Evolutionary conservation across 2,797 vertebrate genomes (phyloP), one percentile per base, ranked within the genome.

Genomic region (Danio tinwini): DNA sequence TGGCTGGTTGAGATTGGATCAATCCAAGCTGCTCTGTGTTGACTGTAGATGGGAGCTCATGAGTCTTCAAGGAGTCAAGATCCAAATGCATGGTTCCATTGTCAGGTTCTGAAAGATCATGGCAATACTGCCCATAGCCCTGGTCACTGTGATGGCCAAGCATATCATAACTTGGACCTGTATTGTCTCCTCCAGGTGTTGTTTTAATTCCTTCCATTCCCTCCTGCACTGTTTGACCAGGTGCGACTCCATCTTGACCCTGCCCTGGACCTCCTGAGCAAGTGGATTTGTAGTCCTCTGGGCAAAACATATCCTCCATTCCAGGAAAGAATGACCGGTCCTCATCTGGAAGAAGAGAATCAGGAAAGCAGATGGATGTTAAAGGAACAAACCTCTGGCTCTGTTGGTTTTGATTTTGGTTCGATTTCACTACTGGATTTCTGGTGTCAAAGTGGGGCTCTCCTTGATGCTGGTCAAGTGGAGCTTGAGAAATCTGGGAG

Each of bases 241-340:
- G 93, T 65, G 93, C 85, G 62, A 93, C 94, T 16, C 94, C 94
- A 49, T 93, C 92, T 17, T 92, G 90, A 0, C 93, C 94, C 39
- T 94, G 92, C 45, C 91, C 93, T 13, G 90, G 91, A 16, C 94
- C 95, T 5, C 95, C 95, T 0, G 90, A 88, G 78, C 94, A 95
- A 86, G 92, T 88, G 0, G 93, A 87, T 85, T 98, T 98, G 70
- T 96, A 98, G 63, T 98, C 96, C 0, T 97, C 97, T 0, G 94
- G 88, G 0, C 97, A 97, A 37, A 98, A 98, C 97, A 98, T 98
- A 90, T 98, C 97, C 79, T 98, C 97, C 97, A 98, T 98, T 40
- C 95, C 97, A 8, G 97, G 97, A 52, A 98, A 98, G 85, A 98
- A 98, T 3, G 96, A 95, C 6, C 97, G 95, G 53, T 98, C 97